Evolutionary conservation across 2,797 vertebrate genomes (phyloP), one percentile per base, ranked within the genome.

Genomic region (Phrynocephalus guinanensis): DNA sequence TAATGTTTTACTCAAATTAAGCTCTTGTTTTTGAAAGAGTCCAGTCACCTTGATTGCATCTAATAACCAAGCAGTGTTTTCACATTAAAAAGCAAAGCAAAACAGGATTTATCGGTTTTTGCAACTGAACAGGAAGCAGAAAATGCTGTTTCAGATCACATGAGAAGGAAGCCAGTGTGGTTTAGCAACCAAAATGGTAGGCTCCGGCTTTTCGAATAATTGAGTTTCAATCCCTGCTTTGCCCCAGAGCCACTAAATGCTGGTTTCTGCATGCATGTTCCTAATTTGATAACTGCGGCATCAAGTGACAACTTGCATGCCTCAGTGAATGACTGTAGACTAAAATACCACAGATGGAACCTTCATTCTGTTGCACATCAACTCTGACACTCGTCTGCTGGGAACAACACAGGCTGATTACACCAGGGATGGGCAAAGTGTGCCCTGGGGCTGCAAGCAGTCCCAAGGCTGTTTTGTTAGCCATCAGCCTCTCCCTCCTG

Each of bases 1-100:
- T 88, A 88, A 88, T 88, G 75, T 81, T 85, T 88, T 81, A 88
- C 87, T 79, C 79, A 85, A 68, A 88, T 88, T 85, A 88, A 88
- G 33, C 44, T 76, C 83, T 85, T 44, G 3, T 77, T 81, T 68
- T 78, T 88, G 78, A 88, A 76, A 56, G 67, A 70, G 30, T 76
- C 72, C 78, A 88, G 78, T 85, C 48, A 33, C 78, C 77, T 88
- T 48, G 44, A 82, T 38, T 56, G 50, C 18, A 44, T 6, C 24
- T 85, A 85, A 88, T 88, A 78, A 68, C 79, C 48, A 44, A 76
- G 71, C 80, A 56, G 75, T 68, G 60, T 85, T 88, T 85, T 82
- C 63, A 75, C 81, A 76, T 68, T 76, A 85, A 85, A 63, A 63
- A 63, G 33, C 33, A 33, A 33, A 33, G 13, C 56, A 56, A 63